Percentiles rank a stretch among this genome's conserved stretches.
Evolutionary conservation across 2,888 invertebrate genomes (phyloP).

Genomic region (Raillietiella orientalis): DNA sequence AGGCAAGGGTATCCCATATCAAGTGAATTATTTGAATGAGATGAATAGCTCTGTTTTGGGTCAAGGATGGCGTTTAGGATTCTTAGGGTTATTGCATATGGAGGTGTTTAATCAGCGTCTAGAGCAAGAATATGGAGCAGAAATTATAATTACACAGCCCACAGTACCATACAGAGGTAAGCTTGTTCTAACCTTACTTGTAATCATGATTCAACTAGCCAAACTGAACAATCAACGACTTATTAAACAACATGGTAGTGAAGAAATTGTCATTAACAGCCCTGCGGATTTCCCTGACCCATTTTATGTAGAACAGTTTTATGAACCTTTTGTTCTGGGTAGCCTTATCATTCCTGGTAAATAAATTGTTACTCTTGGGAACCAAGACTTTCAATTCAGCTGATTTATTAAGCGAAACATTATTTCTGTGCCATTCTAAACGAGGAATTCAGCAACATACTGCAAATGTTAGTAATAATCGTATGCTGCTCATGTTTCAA

Average conservation of each 20-base stretch:
- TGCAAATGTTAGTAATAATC: too few species aligned
- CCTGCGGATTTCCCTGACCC: slow-evolving; percentile 34
- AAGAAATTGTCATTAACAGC: slow-evolving; percentile 31
- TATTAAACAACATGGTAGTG: slow-evolving; percentile 24
- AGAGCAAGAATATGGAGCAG: slow-evolving; percentile 47
- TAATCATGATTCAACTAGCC: slow-evolving; percentile 13
- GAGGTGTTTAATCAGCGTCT: slow-evolving; percentile 61
- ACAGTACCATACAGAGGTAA: slow-evolving; percentile 45
- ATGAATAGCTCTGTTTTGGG: slow-evolving; percentile 39
- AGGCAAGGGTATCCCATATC: slow-evolving; percentile 20
- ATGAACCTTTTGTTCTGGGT: slow-evolving; percentile 56
- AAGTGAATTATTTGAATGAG: slow-evolving; percentile 6
- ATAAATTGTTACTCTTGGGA: slow-evolving; percentile 8
- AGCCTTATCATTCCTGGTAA: slow-evolving; percentile 54
- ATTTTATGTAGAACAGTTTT: slow-evolving; percentile 30
- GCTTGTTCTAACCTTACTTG: slow-evolving; percentile 10
- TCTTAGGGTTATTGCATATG: slow-evolving; percentile 50
- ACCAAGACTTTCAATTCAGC: neutral
- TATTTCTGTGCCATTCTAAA: slow-evolving; percentile 35
- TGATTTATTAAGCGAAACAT: neutral
- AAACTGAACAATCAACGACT: slow-evolving; percentile 36
- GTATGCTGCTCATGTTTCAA: slow-evolving; percentile 44
- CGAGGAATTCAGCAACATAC: too few species aligned
- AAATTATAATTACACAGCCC: slow-evolving; percentile 49
- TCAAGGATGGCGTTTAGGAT: slow-evolving; percentile 61